Evolutionary conservation across 2,113 vertebrate species (phyloP).

Genomic region (Psammodynastes pulverulentus): DNA sequence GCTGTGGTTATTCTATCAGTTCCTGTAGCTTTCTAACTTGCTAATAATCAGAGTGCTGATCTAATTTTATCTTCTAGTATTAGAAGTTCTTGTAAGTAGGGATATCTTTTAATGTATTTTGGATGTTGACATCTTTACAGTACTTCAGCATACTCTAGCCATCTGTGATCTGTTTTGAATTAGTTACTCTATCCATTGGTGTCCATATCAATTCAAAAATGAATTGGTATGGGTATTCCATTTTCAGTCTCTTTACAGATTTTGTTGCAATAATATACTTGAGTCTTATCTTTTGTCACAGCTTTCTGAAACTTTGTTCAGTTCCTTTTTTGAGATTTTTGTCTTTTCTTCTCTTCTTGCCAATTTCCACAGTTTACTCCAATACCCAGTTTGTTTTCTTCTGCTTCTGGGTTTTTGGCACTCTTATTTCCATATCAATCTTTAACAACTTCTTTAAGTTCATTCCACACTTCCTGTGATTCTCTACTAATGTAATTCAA

Average conservation of each 20-base stretch:
- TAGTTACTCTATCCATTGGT: neutral
- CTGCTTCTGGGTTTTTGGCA: neutral
- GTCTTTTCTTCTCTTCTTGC: neutral
- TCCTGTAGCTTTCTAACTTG: neutral
- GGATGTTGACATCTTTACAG: neutral
- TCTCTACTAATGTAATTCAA: neutral
- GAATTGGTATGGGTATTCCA: neutral
- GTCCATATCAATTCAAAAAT: neutral
- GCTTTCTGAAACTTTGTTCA: neutral
- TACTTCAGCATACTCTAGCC: neutral
- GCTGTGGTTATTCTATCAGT: neutral
- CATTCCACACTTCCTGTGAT: neutral
- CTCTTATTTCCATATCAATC: neutral
- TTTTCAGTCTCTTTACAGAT: neutral
- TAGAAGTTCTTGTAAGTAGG: neutral
- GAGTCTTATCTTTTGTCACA: neutral
- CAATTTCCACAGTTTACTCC: neutral
- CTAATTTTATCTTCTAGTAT: neutral
- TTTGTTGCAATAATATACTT: neutral
- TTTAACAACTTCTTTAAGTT: neutral
- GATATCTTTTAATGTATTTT: neutral
- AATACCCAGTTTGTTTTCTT: neutral
- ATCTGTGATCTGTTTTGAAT: neutral
- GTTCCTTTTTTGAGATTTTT: neutral
- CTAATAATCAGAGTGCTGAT: neutral